Evolutionary conservation across 2,113 vertebrate species (phyloP), one percentile per base, ranked within the genome.

Genomic region (Pao palembangensis): DNA sequence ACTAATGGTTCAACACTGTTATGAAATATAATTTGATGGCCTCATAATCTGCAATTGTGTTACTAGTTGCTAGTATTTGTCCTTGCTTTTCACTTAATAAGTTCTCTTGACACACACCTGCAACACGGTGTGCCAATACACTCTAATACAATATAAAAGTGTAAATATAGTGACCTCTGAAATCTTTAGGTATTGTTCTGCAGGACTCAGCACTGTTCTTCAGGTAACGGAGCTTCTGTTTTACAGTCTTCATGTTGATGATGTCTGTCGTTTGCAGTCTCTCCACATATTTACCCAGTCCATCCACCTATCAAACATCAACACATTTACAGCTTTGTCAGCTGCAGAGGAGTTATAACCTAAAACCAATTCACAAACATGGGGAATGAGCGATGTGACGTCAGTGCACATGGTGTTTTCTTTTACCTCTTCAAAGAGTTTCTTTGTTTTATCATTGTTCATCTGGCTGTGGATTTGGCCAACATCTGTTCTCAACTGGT

Each of bases 201-300:
- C 88, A 90, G 52, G 77, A 89, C 76, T 90, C 79, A 0, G 69
- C 79, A 0, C 51, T 69, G 65, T 91, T 91, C 75, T 79, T 90
- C 48, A 92, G 69, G 41, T 60, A 38, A 28, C 85, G 84, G 8
- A 92, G 60, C 52, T 69, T 85, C 43, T 88, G 84, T 66, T 59
- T 90, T 17, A 90, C 59, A 1, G 75, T 55, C 65, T 85, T 85
- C 48, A 91, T 71, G 73, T 92, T 92, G 11, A 86, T 46, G 17
- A 56, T 44, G 60, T 91, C 66, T 4, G 75, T 56, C 15, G 14
- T 71, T 23, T 87, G 61, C 70, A 89, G 78, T 48, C 3, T 75
- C 2, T 54, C 43, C 1, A 91, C 74, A 5, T 73, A 61, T 14
- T 1, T 2, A 18, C 70, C 78, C 49, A 87, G 48, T 64, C 77